phyloP scores from a whole-genome alignment of 2,888 invertebrate species.

The Lordiphosa andalusiaca region DNA sequence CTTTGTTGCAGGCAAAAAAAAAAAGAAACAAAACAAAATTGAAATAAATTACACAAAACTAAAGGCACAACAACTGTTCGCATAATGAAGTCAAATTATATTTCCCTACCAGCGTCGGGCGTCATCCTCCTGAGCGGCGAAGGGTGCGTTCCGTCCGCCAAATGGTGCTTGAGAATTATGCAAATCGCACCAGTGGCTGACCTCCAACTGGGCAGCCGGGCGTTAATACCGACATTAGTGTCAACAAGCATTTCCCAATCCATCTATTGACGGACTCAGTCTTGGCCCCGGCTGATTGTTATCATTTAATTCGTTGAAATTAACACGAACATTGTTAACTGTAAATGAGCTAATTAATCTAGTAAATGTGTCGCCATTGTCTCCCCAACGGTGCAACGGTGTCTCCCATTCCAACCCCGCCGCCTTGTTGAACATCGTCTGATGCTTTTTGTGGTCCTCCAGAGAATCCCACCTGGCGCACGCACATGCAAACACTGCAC shows the following conservation, averaged over 20 bases:
- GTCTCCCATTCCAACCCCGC: slow-evolving; percentile 14
- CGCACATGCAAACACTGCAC: slow-evolving; percentile 21
- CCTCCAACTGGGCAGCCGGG: slow-evolving; percentile 47
- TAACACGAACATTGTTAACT: slow-evolving; percentile 80
- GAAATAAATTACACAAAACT: slow-evolving; percentile 79
- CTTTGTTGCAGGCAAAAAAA: slow-evolving; percentile 4
- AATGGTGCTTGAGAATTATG: slow-evolving; percentile 60
- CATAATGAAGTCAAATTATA: slow-evolving; percentile 76
- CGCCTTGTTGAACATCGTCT: slow-evolving; percentile 29
- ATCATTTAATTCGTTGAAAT: slow-evolving; percentile 80
- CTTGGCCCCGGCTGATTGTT: slow-evolving; percentile 46
- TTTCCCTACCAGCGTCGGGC: slow-evolving; percentile 61
- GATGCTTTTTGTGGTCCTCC: slow-evolving; percentile 68
- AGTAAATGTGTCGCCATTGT: slow-evolving; percentile 55
- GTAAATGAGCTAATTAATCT: slow-evolving; percentile 80
- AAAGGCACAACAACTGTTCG: slow-evolving; percentile 78
- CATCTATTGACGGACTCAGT: slow-evolving; percentile 43
- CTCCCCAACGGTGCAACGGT: slow-evolving; percentile 5
- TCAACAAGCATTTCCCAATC: slow-evolving; percentile 59
- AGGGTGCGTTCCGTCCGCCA: slow-evolving; percentile 34
- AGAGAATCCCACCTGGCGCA: slow-evolving; percentile 54
- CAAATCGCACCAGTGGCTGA: slow-evolving; percentile 51
- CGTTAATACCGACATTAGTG: slow-evolving; percentile 65
- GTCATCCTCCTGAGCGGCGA: slow-evolving; percentile 23
- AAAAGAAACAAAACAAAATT: slow-evolving; percentile 51